These are phyloP conservation scores for Coptodon bakossiorum DNA, from an alignment of 2,113 vertebrate genomes.

Conservation along the genomic window DNA sequence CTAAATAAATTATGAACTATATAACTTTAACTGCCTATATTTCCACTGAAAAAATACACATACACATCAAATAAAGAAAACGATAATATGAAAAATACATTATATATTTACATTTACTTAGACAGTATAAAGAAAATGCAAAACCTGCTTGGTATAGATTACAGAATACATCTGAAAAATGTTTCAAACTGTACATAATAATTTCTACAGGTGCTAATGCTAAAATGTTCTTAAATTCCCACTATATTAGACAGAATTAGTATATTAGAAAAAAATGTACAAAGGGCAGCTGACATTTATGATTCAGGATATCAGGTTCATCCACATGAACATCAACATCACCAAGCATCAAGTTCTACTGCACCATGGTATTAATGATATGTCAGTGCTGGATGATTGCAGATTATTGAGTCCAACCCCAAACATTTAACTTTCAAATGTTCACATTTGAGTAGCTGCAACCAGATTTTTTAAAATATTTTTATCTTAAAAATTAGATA, in stretches of 20 bases:
- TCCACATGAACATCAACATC: background rate
- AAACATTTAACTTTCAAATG: background rate
- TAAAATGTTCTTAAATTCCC: background rate
- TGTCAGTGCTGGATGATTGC: background rate
- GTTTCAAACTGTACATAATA: background rate
- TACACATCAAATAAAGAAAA: background rate
- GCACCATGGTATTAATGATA: background rate
- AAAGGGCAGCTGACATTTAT: background rate
- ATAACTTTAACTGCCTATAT: background rate
- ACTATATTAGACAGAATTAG: background rate
- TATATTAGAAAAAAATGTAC: background rate
- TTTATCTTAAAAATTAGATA: background rate
- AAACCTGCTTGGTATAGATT: background rate
- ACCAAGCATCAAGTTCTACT: background rate
- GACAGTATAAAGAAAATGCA: background rate
- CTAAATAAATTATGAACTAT: background rate
- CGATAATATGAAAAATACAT: background rate
- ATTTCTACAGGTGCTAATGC: background rate
- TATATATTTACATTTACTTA: background rate
- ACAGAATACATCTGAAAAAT: background rate
- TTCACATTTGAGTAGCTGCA: background rate
- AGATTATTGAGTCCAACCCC: background rate
- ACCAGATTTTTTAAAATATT: background rate
- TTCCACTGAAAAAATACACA: background rate
- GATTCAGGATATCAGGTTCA: background rate